phyloP scores from a whole-genome alignment of 2,797 vertebrate genomes.

The Diglossa cyanea region DNA sequence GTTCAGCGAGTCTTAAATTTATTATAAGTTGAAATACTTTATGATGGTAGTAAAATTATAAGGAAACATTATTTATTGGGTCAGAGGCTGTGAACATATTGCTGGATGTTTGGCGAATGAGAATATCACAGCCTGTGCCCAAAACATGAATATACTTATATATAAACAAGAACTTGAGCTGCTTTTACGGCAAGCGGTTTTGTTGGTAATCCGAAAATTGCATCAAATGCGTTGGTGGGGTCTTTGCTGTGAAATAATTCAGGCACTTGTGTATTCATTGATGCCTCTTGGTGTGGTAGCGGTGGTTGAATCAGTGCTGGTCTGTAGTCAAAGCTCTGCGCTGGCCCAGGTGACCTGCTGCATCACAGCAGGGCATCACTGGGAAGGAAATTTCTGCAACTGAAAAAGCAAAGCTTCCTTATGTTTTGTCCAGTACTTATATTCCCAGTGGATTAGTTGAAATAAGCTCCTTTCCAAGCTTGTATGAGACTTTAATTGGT shows the following conservation, averaged over 20 bases:
- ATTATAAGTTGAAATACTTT: neutral
- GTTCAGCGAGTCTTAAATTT: neutral
- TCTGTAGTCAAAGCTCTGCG: neutral
- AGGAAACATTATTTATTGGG: neutral
- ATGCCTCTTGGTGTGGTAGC: neutral
- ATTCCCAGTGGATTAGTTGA: neutral
- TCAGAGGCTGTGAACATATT: neutral
- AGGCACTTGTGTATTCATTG: no score
- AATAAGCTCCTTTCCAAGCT: neutral
- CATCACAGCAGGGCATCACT: neutral
- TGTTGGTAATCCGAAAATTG: neutral
- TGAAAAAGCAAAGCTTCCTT: neutral
- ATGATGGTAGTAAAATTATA: neutral
- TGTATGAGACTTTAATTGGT: neutral
- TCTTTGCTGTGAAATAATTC: neutral
- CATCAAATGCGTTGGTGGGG: neutral
- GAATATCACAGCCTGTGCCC: neutral
- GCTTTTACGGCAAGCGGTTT: neutral
- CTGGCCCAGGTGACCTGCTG: rapidly evolving
- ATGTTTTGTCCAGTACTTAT: neutral
- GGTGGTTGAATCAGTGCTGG: neutral
- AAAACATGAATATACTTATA: rapidly evolving
- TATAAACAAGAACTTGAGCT: neutral
- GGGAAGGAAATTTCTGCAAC: neutral
- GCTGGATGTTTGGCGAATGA: neutral